Percentiles rank a stretch among this genome's conserved stretches.
phyloP scores from a whole-genome alignment of 1,140 invertebrate species.

The Cataglyphis hispanica region DNA sequence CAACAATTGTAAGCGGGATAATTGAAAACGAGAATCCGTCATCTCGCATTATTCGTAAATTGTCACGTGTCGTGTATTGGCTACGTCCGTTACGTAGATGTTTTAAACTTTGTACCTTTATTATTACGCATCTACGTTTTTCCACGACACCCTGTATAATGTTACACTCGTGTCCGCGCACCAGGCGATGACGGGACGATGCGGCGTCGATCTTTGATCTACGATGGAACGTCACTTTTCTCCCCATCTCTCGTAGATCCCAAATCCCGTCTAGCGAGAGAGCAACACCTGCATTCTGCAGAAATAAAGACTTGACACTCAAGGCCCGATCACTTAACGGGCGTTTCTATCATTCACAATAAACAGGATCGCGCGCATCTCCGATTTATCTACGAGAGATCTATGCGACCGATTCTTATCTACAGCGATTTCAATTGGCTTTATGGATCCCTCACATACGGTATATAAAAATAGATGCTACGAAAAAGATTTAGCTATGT shows the following conservation, averaged over 20 bases:
- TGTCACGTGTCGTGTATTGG: neutral
- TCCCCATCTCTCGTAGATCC: slow-evolving; percentile 54
- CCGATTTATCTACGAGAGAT: neutral
- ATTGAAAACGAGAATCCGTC: neutral
- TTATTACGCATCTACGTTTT: neutral
- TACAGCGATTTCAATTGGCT: neutral
- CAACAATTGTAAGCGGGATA: neutral
- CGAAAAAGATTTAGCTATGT: neutral
- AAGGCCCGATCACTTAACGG: slow-evolving; percentile 35
- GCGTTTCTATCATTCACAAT: slow-evolving; percentile 65
- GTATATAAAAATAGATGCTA: neutral
- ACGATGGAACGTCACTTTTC: slow-evolving; percentile 69
- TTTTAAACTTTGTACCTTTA: neutral
- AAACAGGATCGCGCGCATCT: slow-evolving; percentile 42
- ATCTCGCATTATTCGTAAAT: neutral
- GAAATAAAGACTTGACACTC: slow-evolving; percentile 66
- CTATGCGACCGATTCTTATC: slow-evolving; percentile 14
- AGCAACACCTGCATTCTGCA: slow-evolving; percentile 70
- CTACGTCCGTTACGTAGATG: neutral
- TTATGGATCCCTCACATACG: neutral
- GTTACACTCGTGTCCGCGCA: slow-evolving; percentile 29
- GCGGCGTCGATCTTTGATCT: slow-evolving; percentile 74
- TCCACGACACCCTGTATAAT: slow-evolving; percentile 58
- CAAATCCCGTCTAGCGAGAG: slow-evolving; percentile 49
- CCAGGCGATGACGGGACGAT: slow-evolving; percentile 56